Conservation (phyloP, 35 echinoderm and acorn worm genomes). For the Hemicentrotus pulcherrimus region DNA sequence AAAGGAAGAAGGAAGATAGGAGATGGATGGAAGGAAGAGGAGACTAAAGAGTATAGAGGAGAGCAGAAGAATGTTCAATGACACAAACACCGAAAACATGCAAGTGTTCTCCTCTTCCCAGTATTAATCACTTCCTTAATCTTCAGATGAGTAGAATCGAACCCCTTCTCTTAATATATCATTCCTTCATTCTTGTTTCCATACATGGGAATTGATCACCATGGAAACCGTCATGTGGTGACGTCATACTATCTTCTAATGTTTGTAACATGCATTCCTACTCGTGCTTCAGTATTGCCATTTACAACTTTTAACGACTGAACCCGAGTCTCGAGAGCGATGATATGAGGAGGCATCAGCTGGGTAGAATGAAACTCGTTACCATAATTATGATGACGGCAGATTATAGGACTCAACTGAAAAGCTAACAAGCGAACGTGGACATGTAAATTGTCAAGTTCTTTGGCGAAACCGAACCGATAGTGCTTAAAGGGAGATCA, state of each 20-base stretch:
- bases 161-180: not conserved
- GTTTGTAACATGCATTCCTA: not conserved
- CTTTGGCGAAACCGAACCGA: not conserved
- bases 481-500: not conserved
- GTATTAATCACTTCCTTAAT: not conserved
- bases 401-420: not conserved
- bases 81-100: too few species aligned
- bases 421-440: not conserved
- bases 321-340: not conserved
- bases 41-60: not conserved
- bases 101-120: too few species aligned
- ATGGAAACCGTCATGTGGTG: not conserved
- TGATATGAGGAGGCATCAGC: not conserved
- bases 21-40: not conserved
- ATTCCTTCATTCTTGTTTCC: not conserved
- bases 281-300: not conserved
- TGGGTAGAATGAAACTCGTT: slow-evolving; percentile 9
- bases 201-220: not conserved
- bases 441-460: not conserved
- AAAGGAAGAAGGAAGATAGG: too few species aligned
- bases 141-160: not conserved
- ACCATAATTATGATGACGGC: not conserved
- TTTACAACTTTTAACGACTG: not conserved
- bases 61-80: too few species aligned
- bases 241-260: not conserved